Conservation (phyloP, 2,113 vertebrate genomes). For the Phyllostomus hastatus region DNA sequence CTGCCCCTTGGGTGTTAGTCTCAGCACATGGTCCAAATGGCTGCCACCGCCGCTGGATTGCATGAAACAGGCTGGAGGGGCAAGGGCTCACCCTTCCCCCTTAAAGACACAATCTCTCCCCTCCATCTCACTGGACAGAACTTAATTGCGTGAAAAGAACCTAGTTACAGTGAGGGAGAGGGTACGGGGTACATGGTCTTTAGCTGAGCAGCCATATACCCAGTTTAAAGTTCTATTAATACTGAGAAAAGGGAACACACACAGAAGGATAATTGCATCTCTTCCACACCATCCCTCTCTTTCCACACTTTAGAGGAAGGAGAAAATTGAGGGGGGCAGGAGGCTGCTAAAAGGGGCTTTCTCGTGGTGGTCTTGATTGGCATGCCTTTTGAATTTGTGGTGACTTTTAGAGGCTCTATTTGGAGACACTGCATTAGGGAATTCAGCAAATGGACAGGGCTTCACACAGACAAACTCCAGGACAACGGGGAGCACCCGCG, state of each 20-base stretch:
- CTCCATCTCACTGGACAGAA: background rate
- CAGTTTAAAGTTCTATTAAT: background rate
- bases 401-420: slow-evolving; percentile 61
- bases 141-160: background rate
- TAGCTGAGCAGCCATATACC: background rate
- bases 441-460: background rate
- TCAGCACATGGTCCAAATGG: background rate
- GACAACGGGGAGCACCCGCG: background rate
- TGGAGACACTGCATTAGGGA: slow-evolving; percentile 61
- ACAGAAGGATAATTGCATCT: background rate
- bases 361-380: background rate
- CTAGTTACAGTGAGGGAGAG: accelerated
- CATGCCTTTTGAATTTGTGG: slow-evolving; percentile 42
- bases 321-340: background rate
- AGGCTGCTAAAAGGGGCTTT: background rate
- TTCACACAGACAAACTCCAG: background rate
- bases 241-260: background rate
- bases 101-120: background rate
- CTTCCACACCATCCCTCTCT: background rate
- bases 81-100: background rate
- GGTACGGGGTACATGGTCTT: too few relatives aligned
- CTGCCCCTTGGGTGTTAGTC: too few relatives aligned
- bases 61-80: background rate
- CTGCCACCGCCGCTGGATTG: background rate
- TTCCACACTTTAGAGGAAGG: background rate